Conservation (phyloP, 2,888 invertebrate species). For the Phlogophora meticulosa region DNA sequence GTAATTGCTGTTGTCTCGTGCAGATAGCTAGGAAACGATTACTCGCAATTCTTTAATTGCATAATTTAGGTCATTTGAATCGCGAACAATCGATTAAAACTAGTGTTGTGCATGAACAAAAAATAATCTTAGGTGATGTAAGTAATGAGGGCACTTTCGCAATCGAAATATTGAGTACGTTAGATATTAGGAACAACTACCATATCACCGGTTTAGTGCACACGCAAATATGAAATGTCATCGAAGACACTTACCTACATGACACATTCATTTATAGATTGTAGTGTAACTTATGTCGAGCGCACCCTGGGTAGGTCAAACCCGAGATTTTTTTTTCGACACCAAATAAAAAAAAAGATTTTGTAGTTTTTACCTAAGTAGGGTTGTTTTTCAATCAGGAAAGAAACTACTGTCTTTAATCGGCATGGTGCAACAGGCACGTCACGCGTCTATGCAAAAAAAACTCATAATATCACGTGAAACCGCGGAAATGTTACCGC, state of each 20-base stretch:
- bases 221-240: background rate
- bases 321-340: background rate
- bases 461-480: constrained; percentile 42
- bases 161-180: constrained; percentile 7
- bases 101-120: constrained; percentile 38
- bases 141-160: constrained; percentile 24
- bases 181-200: constrained; percentile 5
- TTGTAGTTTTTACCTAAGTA: too few species aligned
- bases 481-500: constrained; percentile 19
- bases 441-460: constrained; percentile 48
- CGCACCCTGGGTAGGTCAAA: background rate
- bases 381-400: background rate
- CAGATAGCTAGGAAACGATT: constrained; percentile 34
- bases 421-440: background rate
- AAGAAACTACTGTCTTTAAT: background rate
- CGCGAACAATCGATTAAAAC: constrained; percentile 38
- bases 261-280: background rate
- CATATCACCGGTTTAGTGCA: background rate
- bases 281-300: background rate
- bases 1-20: constrained; percentile 21
- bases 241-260: background rate
- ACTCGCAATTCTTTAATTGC: constrained; percentile 36
- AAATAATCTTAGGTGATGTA: constrained; percentile 35
- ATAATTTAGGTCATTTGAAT: constrained; percentile 46
- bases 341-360: background rate